Evolutionary conservation across 2,797 vertebrate genomes (phyloP).

Genomic region (Hippoglossus hippoglossus): DNA sequence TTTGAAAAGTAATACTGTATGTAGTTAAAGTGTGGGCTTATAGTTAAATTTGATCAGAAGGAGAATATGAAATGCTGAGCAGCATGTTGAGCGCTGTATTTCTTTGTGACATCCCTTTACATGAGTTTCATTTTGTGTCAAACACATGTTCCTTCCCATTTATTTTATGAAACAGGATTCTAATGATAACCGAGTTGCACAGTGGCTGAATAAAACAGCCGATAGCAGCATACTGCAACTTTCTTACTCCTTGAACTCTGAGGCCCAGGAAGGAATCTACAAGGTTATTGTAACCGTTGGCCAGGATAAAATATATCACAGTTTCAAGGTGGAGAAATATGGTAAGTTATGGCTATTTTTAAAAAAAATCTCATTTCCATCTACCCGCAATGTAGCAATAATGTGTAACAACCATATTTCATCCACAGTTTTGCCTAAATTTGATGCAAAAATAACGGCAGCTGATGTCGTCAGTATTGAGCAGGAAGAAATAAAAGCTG

Average conservation of each 20-base stretch:
- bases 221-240: too few species aligned
- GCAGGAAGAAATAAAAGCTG: too few species aligned
- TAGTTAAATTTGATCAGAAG: too few species aligned
- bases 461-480: conserved; percentile 37
- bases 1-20: too few species aligned
- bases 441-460: conserved; percentile 50
- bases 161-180: conserved; percentile 10
- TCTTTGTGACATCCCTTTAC: neutral
- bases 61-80: neutral
- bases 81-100: neutral
- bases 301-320: neutral
- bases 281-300: conserved; percentile 46
- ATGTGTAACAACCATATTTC: neutral
- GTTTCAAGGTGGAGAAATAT: conserved; percentile 82
- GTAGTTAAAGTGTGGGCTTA: too few species aligned
- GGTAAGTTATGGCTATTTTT: conserved; percentile 62
- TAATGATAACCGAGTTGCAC: too few species aligned
- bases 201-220: too few species aligned
- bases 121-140: neutral
- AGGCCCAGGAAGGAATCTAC: conserved; percentile 79
- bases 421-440: conserved; percentile 73
- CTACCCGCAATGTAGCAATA: neutral
- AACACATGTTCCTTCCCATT: neutral
- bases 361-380: neutral
- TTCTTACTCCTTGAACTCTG: too few species aligned